Base-by-base conservation (phyloP, 2,113 vertebrate genomes). In the Carassius carassius region DNA sequence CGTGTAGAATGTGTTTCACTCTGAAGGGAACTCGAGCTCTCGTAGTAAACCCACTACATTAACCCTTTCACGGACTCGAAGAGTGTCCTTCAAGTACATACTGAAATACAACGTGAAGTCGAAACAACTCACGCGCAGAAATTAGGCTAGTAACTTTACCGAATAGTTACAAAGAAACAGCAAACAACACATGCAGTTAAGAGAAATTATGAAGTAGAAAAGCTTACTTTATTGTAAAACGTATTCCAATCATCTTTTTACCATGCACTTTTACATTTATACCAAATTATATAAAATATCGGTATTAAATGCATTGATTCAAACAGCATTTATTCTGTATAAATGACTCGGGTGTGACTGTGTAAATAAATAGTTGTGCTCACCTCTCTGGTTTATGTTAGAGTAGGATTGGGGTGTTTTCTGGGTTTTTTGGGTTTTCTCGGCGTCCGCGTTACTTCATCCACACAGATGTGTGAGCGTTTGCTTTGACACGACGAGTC, bases 351-450 rank as follows among this genome's bases (percentile, higher is more conserved):
- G 44, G 23, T 12, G 7, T 41, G 23, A 29, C 37, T 23, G 7
- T 10, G 13, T 19, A 72, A 37, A 29, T 29, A 29, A 29, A 29
- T 11, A 74, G 60, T 77, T 1, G 25, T 69, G 85, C 96, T 95
- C 89, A 98, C 97, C 96, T 92, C 69, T 82, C 88, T 85, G 29
- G 85, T 96, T 96, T 96, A 98, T 95, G 97, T 98, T 77, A 95
- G 95, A 83, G 92, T 95, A 91, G 91, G 93, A 90, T 96, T 96
- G 88, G 95, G 95, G 41, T 94, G 94, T 93, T 98, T 98, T 95
- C 95, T 95, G 35, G 94, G 94, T 92, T 98, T 98, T 95, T 95
- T 96, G 92, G 98, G 97, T 37, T 97, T 99, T 93, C 96, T 97
- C 92, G 95, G 94, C 84, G 95, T 91, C 87, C 87, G 90, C 69